phyloP scores from a whole-genome alignment of 2,113 vertebrate species.

The Sebastes schlegelii region DNA sequence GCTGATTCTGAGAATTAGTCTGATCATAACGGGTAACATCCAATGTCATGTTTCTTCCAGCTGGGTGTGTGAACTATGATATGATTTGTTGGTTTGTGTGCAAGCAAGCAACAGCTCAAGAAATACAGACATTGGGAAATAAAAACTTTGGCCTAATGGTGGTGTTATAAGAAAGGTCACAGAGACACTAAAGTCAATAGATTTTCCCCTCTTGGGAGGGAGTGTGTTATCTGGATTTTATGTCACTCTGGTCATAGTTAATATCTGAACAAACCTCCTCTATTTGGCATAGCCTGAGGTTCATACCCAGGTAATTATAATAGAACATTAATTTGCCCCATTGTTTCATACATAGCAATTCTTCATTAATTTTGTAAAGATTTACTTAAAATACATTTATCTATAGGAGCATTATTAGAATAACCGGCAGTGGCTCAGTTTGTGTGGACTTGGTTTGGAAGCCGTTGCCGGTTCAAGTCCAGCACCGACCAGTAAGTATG shows the following conservation, averaged over 20 bases:
- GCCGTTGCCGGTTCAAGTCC: too few species aligned
- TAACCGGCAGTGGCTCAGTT: not conserved
- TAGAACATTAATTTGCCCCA: not conserved
- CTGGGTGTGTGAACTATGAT: not conserved
- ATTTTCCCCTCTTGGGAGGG: not conserved
- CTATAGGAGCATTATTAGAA: not conserved
- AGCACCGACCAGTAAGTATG: too few species aligned
- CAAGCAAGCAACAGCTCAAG: not conserved
- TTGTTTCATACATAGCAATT: not conserved
- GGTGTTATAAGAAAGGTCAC: not conserved
- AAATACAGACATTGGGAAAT: not conserved
- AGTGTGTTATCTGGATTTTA: not conserved
- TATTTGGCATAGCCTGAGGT: not conserved
- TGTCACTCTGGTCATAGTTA: not conserved
- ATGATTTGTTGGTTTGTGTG: not conserved
- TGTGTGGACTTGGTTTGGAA: too few species aligned
- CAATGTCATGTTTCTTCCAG: not conserved
- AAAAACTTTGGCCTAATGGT: not conserved
- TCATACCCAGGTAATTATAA: not conserved
- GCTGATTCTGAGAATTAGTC: conserved; percentile 15
- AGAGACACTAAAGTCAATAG: not conserved
- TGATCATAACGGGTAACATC: not conserved
- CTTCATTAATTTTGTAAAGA: not conserved
- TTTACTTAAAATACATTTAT: not conserved
- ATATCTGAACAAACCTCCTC: not conserved